Base-by-base conservation (phyloP, 2,888 invertebrate genomes). In the Alentia gelatinosa region DNA sequence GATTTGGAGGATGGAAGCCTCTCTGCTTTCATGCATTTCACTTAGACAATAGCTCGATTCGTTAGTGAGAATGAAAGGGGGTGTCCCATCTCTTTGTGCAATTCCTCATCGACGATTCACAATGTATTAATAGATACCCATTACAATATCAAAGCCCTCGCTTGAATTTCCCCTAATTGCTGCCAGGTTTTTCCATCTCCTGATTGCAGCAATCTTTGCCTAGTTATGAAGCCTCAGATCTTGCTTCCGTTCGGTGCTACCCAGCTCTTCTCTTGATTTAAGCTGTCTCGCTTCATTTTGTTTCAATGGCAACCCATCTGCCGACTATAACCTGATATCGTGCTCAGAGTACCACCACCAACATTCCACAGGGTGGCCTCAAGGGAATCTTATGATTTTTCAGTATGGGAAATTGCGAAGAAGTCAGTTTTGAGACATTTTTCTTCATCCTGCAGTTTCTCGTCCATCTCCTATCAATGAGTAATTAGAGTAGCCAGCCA, bases 161-260 rank as follows among this genome's bases (percentile, higher is more conserved):
- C 68, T 68, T 68, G 68, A 68, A 68, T 68, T 68, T 30, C 12
- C 68, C 26, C 68, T 68, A 30, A 68, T 68, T 68, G 68, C 68
- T 9, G 30, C 30, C 12, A 30, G 26, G 33, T 68, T 68, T 68
- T 68, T 30, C 68, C 68, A 68, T 68, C 68, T 26, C 26, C 68
- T 68, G 30, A 68, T 68, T 68, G 68, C 68, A 30, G 68, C 30
- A 68, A 68, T 68, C 68, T 68, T 68, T 68, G 68, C 68, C 68
- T 68, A 68, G 68, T 68, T 68, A 68, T 68, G n/a, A 68, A 68
- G 68, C 68, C 68, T 68, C 30, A 68, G 68, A 68, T 68, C 68
- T 68, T 30, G 68, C 30, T 30, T 68, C 68, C 68, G 68, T n/a
- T 68, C 68, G 68, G 23, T 30, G 68, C 30, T 68, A 30, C 12